Conservation (phyloP, 2,113 vertebrate species). For the Pholis gunnellus region DNA sequence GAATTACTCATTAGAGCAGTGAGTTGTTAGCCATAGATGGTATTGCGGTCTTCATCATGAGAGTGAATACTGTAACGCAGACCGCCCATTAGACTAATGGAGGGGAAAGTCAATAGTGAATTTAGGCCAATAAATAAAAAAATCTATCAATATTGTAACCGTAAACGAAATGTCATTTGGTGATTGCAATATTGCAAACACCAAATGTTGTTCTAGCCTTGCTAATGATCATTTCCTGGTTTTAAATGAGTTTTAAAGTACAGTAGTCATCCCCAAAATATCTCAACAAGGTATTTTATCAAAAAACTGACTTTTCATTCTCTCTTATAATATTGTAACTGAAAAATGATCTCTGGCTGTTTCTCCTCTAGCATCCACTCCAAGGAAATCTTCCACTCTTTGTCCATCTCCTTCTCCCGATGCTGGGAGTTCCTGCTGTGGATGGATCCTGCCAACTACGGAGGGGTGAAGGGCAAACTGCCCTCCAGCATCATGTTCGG, state of each 20-base stretch:
- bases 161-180: neutral
- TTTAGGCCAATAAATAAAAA: neutral
- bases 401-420: constrained; percentile 95
- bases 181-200: neutral
- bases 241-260: neutral
- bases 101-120: neutral
- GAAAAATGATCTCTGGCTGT: neutral
- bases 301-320: neutral
- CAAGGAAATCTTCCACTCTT: constrained; percentile 96
- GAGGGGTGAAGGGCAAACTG: constrained; percentile 94
- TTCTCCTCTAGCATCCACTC: constrained; percentile 89
- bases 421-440: constrained; percentile 98
- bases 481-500: constrained; percentile 83
- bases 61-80: neutral
- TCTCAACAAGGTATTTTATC: neutral
- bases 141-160: neutral
- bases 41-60: constrained; percentile 16
- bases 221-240: neutral
- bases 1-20: constrained; percentile 17
- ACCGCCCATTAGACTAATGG: constrained; percentile 35
- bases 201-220: neutral
- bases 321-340: neutral
- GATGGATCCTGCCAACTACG: constrained; percentile 97
- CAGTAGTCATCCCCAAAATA: neutral
- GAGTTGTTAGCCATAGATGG: neutral